A percentile compares a stretch with the other conserved stretches of the same genome.
Conservation (phyloP, 2,113 vertebrate genomes). For the Cichladusa arquata region DNA sequence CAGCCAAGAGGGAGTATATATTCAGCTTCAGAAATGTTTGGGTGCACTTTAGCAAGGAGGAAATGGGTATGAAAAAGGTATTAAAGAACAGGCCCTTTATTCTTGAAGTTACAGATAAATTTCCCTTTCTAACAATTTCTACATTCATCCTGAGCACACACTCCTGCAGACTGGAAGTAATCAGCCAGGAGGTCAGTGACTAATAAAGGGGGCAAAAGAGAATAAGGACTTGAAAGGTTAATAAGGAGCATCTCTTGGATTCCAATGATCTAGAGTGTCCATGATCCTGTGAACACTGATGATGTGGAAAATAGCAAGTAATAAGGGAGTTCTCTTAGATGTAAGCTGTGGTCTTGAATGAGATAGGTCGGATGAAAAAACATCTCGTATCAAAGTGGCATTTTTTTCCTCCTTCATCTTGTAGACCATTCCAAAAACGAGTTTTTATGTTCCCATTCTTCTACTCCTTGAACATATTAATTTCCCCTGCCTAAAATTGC, state of each 20-base stretch:
- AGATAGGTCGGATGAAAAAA: neutral
- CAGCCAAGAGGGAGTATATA: neutral
- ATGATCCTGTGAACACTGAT: neutral
- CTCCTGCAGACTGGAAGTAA: neutral
- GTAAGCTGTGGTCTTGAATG: neutral
- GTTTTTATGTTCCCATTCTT: neutral
- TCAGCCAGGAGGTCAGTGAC: neutral
- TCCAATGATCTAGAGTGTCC: neutral
- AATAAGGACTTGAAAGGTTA: neutral
- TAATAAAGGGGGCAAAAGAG: neutral
- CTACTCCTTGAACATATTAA: neutral
- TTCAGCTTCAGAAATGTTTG: neutral
- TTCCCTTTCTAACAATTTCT: neutral
- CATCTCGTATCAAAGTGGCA: neutral
- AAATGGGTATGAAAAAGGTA: neutral
- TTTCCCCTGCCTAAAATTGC: neutral
- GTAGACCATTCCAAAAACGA: neutral
- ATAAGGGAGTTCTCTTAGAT: neutral
- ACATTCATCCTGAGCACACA: rapidly evolving
- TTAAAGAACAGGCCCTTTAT: neutral
- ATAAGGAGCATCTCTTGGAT: neutral
- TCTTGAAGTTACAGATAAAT: neutral
- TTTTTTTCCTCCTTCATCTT: neutral
- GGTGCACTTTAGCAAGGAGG: neutral
- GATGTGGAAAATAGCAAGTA: neutral